phyloP scores from a whole-genome alignment of 2,888 invertebrate genomes.

The Taphrorychus bicolor region DNA sequence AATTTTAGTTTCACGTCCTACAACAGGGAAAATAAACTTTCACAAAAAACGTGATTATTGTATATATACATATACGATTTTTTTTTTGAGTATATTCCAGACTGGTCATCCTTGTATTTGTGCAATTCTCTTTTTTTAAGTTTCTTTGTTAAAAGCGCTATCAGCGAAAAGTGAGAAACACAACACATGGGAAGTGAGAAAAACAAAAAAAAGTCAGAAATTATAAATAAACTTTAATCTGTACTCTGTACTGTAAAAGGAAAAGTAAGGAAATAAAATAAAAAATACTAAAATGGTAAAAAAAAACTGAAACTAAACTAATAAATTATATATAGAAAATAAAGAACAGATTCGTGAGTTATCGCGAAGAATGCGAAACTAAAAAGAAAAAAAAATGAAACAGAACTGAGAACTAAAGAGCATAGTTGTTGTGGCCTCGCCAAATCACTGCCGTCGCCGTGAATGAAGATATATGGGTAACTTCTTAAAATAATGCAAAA shows the following conservation, averaged over 20 bases:
- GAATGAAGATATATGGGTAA: conserved; percentile 55
- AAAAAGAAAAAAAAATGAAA: conserved; percentile 45
- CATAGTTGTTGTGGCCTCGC: conserved; percentile 55
- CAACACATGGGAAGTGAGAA: conserved; percentile 53
- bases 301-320: conserved; percentile 48
- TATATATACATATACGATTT: no score
- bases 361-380: conserved; percentile 15
- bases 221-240: conserved; percentile 54
- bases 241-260: conserved; percentile 47
- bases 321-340: conserved; percentile 48
- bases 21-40: no score
- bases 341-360: conserved; percentile 2
- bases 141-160: conserved; percentile 48
- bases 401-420: conserved; percentile 29
- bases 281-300: conserved; percentile 45
- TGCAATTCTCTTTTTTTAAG: conserved; percentile 45
- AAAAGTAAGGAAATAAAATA: conserved; percentile 48
- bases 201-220: conserved; percentile 52
- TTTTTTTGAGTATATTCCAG: no score
- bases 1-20: no score
- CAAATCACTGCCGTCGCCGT: conserved; percentile 55
- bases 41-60: background rate
- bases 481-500: conserved; percentile 51
- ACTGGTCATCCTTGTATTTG: conserved; percentile 30
- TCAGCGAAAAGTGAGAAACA: conserved; percentile 57